Evolutionary conservation across 2,888 invertebrate species (phyloP), one percentile per base, ranked within the genome.

Genomic region (Agrypnus murinus): DNA sequence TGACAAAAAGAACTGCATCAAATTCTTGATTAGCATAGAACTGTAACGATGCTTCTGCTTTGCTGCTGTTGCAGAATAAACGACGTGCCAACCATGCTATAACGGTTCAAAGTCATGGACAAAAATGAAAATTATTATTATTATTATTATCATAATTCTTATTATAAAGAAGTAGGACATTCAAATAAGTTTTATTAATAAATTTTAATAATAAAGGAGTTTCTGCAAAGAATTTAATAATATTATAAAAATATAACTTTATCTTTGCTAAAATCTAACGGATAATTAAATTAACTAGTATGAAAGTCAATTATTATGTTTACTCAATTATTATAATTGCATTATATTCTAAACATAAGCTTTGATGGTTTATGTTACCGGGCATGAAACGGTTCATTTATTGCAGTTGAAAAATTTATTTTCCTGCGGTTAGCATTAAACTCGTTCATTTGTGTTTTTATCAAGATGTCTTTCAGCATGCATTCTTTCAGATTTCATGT

Each of bases 1-100:
- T 5, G 25, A 5, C 31, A 43, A 64, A 64, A 64, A 55, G 36
- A 36, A 10, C 48, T 50, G 64, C 53, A 64, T 14, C 55, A 64
- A 64, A 64, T 64, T 64, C 43, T 36, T 55, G 43, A 64, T 53
- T 53, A 55, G 17, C 55, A 14, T 36, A 36, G 55, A 55, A 55
- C 55, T 55, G 55, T 55, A 55, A 55, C 55, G 17, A 25, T 25
- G 25, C 25, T 25, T 5, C 25, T 25, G 25, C 25, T 25, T 25
- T 25, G 25, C 25, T 25, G 25, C 25, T 25, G 25, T 36, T 55
- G 36, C 55, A 55, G 36, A 25, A 25, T 25, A 25, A 50, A 55
- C 55, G 55, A 55, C 55, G 55, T 55, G 31, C 55, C 10, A 15
- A 55, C 53, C 40, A 14, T 32, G n/a, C 3, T n/a, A 17, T 55